These are phyloP conservation scores for Rhysida immarginata DNA, from an alignment of 1,140 invertebrate genomes.

Conservation along the genomic window DNA sequence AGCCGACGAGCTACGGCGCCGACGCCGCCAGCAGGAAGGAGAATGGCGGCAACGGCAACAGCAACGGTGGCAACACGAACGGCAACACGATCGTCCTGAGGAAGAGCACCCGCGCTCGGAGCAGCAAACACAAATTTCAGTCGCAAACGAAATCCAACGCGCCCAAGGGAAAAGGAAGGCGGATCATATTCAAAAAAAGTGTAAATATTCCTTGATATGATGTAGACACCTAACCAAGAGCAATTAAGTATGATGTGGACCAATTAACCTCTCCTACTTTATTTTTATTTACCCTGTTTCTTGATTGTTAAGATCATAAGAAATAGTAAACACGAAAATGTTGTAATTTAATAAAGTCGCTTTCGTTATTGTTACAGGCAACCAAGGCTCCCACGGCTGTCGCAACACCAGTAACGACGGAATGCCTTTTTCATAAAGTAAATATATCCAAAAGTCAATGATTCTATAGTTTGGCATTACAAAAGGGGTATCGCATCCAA, in stretches of 20 bases:
- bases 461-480: too few species aligned
- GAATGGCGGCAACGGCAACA: constrained; percentile 18
- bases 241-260: too few species aligned
- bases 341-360: too few species aligned
- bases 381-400: constrained; percentile 62
- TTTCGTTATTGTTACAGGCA: constrained; percentile 32
- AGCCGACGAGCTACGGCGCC: not conserved
- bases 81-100: constrained; percentile 26
- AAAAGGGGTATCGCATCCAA: too few species aligned
- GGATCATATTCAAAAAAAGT: constrained; percentile 63
- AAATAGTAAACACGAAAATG: too few species aligned
- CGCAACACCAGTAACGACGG: constrained; percentile 59
- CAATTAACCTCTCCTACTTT: too few species aligned
- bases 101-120: constrained; percentile 29
- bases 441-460: too few species aligned
- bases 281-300: too few species aligned
- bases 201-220: too few species aligned
- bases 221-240: too few species aligned
- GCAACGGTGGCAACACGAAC: too few species aligned
- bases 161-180: constrained; percentile 52
- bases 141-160: constrained; percentile 36
- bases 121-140: constrained; percentile 37
- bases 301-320: too few species aligned
- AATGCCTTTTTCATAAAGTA: constrained; percentile 67
- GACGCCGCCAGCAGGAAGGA: not conserved